Conservation (phyloP, 2,113 vertebrate genomes). For the Microcebus jonahi region DNA sequence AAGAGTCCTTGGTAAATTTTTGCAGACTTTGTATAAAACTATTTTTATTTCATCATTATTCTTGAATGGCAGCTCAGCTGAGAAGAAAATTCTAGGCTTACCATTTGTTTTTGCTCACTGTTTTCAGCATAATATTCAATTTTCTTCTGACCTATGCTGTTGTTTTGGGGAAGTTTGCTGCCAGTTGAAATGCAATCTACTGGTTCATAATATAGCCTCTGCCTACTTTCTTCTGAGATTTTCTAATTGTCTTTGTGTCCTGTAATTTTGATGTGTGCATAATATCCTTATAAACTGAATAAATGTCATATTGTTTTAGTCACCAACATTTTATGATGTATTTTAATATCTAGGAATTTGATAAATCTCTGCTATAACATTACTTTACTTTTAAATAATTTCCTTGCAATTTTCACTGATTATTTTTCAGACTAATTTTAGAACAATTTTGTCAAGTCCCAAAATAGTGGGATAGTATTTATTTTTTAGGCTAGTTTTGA, state of each 20-base stretch:
- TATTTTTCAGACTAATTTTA: slow-evolving; percentile 27
- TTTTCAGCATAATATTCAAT: slow-evolving; percentile 30
- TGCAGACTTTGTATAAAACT: not conserved
- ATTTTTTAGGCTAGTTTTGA: slow-evolving; percentile 36
- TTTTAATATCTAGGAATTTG: not conserved
- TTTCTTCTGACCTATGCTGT: slow-evolving; percentile 11
- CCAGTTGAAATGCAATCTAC: not conserved
- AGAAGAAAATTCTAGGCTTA: slow-evolving; percentile 29
- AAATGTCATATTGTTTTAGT: not conserved
- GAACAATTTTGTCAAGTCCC: not conserved
- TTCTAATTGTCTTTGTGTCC: not conserved
- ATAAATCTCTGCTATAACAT: not conserved
- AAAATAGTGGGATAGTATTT: slow-evolving; percentile 19
- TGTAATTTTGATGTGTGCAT: not conserved
- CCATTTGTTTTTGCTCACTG: slow-evolving; percentile 44
- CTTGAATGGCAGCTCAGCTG: not conserved
- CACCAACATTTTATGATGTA: not conserved
- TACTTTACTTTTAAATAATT: not conserved
- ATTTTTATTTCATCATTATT: not conserved
- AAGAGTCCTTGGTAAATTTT: not conserved
- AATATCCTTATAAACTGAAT: not conserved
- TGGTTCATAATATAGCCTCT: not conserved
- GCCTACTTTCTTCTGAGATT: not conserved
- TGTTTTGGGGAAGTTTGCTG: slow-evolving; percentile 26
- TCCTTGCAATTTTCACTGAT: not conserved